Evolutionary conservation across 2,888 invertebrate species (phyloP).

Genomic region (Marronus borbonicus): DNA sequence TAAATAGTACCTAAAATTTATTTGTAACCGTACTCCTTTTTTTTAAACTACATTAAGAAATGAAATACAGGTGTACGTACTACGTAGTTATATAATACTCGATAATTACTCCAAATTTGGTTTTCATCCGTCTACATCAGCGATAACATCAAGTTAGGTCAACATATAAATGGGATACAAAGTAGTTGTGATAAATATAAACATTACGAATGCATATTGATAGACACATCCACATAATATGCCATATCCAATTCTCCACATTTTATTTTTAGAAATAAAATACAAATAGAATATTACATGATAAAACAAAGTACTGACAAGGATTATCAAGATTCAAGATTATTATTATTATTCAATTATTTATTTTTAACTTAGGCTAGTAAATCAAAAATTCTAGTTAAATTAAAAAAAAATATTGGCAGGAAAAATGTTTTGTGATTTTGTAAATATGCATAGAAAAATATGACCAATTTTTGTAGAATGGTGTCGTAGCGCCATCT

Average conservation of each 20-base stretch:
- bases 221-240: neutral
- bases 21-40: no score
- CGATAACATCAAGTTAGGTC: neutral
- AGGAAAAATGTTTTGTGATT: no score
- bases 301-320: neutral
- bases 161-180: neutral
- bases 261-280: neutral
- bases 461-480: neutral
- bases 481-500: conserved; percentile 23
- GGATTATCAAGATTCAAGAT: neutral
- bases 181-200: neutral
- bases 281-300: neutral
- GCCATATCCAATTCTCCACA: neutral
- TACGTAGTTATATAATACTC: neutral
- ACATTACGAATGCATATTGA: neutral
- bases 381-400: no score
- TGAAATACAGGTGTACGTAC: neutral
- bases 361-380: no score
- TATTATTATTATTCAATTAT: no score
- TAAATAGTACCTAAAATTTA: no score
- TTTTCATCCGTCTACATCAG: neutral
- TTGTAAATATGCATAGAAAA: no score
- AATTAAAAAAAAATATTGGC: no score
- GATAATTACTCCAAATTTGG: neutral
- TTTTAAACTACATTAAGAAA: neutral